Evolutionary conservation across 2,113 vertebrate species (phyloP).

Genomic region (Hemibagrus wyckioides): DNA sequence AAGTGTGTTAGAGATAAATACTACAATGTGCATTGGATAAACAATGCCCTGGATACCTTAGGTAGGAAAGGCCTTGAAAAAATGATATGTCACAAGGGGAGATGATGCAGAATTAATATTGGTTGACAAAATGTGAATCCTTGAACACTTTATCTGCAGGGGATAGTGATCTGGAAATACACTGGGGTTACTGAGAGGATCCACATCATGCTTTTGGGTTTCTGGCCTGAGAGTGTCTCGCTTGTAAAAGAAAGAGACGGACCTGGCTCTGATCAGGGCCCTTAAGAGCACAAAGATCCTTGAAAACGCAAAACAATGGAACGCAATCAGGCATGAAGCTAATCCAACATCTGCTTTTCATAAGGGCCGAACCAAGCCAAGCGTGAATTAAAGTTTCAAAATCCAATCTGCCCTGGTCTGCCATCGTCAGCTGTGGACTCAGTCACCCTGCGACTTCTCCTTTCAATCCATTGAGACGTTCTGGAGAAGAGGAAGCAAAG

Average conservation of each 20-base stretch:
- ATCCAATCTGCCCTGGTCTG: constrained; percentile 49
- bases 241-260: constrained; percentile 24
- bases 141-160: not conserved
- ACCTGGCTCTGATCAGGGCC: constrained; percentile 17
- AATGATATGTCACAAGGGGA: not conserved
- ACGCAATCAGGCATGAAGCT: constrained; percentile 61
- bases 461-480: not conserved
- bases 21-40: not conserved
- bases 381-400: constrained; percentile 49
- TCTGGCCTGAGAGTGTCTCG: constrained; percentile 6
- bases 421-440: constrained; percentile 43
- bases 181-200: not conserved
- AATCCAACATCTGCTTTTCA: constrained; percentile 67
- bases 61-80: not conserved
- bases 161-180: not conserved
- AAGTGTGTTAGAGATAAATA: not conserved
- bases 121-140: not conserved
- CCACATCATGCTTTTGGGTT: constrained; percentile 1
- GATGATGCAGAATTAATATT: not conserved
- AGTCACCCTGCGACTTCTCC: constrained; percentile 42
- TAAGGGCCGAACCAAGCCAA: constrained; percentile 59
- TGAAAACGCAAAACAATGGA: constrained; percentile 58
- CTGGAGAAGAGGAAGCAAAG: not conserved
- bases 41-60: not conserved
- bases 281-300: constrained; percentile 38